These are phyloP conservation scores for Nothocercus julius DNA, from an alignment of 2,113 vertebrate genomes.

Conservation along the genomic window DNA sequence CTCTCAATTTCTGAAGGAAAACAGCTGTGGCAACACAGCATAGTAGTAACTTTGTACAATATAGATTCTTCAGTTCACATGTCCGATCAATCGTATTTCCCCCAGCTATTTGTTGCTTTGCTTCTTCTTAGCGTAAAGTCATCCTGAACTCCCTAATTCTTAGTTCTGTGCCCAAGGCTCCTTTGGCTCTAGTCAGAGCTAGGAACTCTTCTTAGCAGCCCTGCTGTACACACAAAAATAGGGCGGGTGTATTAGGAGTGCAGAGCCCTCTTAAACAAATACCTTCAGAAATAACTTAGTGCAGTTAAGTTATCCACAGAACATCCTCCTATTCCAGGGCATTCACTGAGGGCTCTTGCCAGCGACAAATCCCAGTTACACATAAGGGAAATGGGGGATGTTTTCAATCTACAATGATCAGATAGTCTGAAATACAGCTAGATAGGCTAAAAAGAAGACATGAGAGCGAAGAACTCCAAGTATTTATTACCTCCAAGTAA, in stretches of 20 bases:
- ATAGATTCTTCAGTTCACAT: neutral
- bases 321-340: constrained; percentile 18
- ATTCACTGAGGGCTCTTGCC: constrained; percentile 4
- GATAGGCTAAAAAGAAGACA: neutral
- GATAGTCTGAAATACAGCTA: constrained; percentile 23
- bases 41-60: neutral
- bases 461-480: neutral
- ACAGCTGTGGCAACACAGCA: neutral
- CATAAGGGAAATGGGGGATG: neutral
- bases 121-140: neutral
- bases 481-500: constrained; percentile 3
- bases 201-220: neutral
- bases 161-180: neutral
- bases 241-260: neutral
- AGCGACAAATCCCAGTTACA: neutral
- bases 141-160: neutral
- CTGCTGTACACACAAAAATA: neutral
- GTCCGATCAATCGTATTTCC: neutral
- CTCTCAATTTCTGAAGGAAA: neutral
- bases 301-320: constrained; percentile 20
- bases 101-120: neutral
- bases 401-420: neutral
- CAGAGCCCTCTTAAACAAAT: constrained; percentile 16
- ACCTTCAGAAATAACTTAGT: neutral
- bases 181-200: neutral